Percentiles rank a stretch among this genome's conserved stretches.
Conservation (phyloP, 2,888 invertebrate genomes). For the Geophilus truncorum region DNA sequence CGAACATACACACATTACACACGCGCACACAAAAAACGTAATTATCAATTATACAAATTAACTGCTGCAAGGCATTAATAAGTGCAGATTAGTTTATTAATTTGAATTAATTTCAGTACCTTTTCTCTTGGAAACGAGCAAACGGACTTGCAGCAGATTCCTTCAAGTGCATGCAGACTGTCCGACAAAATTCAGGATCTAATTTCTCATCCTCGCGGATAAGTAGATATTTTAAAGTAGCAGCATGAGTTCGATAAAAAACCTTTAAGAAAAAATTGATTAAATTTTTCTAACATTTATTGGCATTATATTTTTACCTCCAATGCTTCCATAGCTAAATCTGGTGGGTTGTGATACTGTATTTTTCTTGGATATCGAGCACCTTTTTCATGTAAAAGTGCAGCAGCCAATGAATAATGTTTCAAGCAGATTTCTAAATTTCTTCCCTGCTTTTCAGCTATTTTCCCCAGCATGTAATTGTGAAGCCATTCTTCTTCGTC, state of each 20-base stretch:
- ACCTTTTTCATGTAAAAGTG: constrained; percentile 68
- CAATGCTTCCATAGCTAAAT: constrained; percentile 78
- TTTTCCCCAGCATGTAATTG: constrained; percentile 94
- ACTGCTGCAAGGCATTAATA: not conserved
- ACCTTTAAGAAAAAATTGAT: constrained; percentile 44
- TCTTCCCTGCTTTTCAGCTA: constrained; percentile 77
- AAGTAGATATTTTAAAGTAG: constrained; percentile 80
- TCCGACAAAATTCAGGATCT: constrained; percentile 42
- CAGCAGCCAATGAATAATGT: constrained; percentile 72
- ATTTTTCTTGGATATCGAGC: constrained; percentile 83
- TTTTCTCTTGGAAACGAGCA: constrained; percentile 43
- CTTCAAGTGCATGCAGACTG: constrained; percentile 45
- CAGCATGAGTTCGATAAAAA: constrained; percentile 70
- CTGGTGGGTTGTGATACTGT: constrained; percentile 74
- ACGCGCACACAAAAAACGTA: not conserved
- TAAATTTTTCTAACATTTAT: not conserved
- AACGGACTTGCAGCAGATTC: constrained; percentile 47
- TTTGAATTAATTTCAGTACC: constrained; percentile 30
- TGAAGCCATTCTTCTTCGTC: constrained; percentile 87
- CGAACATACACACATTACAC: not conserved
- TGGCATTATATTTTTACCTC: constrained; percentile 65
- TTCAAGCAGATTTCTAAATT: constrained; percentile 68
- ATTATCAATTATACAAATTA: constrained; percentile 23
- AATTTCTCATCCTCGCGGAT: constrained; percentile 66
- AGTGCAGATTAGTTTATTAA: not conserved